Conservation (phyloP, 2,113 vertebrate species). For the Vimba vimba region DNA sequence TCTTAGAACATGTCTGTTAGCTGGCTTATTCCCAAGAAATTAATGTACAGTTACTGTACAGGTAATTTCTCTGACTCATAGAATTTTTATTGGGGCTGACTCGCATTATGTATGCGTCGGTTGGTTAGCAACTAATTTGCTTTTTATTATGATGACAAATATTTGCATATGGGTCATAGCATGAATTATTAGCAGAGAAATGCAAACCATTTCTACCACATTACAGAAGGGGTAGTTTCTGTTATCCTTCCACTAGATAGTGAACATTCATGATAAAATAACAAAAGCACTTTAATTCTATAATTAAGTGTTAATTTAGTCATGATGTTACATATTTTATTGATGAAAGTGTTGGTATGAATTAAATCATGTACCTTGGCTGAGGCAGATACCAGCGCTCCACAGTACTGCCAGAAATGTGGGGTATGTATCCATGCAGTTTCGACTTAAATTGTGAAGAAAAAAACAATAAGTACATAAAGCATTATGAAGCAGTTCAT, state of each 20-base stretch:
- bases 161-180: background rate
- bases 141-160: background rate
- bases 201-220: background rate
- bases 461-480: background rate
- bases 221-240: background rate
- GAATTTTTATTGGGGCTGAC: background rate
- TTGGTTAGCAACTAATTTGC: background rate
- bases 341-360: background rate
- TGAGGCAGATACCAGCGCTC: conserved; percentile 91
- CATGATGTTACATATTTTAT: background rate
- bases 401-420: conserved; percentile 92
- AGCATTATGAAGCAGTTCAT: background rate
- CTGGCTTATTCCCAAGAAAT: background rate
- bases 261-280: background rate
- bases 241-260: background rate
- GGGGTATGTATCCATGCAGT: conserved; percentile 90
- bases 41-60: background rate
- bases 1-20: too few relatives aligned
- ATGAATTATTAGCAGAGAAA: background rate
- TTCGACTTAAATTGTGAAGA: conserved; percentile 79
- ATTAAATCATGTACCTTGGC: conserved; percentile 83
- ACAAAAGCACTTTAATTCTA: background rate
- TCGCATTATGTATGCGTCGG: background rate
- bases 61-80: background rate
- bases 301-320: background rate